phyloP scores from a whole-genome alignment of 2,888 invertebrate species.

The Melanargia galathea region DNA sequence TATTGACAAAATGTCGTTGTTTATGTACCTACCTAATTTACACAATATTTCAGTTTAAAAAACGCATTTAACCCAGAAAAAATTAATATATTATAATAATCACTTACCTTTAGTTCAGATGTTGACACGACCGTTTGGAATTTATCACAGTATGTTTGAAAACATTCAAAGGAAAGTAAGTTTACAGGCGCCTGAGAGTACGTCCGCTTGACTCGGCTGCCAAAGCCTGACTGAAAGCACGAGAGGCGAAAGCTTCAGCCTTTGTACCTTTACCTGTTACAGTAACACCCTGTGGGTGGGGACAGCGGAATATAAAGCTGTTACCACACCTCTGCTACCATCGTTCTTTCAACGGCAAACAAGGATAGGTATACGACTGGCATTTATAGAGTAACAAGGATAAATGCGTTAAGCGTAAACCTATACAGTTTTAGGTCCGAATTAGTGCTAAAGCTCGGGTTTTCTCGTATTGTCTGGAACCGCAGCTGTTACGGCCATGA shows the following conservation, averaged over 20 bases:
- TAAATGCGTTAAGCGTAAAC: neutral
- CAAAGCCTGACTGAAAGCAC: conserved; percentile 42
- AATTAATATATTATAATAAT: conserved; percentile 9
- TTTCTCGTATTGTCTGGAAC: conserved; percentile 2
- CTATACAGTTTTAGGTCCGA: neutral
- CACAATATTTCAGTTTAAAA: neutral
- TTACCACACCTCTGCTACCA: conserved; percentile 18
- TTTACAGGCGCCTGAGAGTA: conserved; percentile 12
- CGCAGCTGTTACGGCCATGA: conserved; percentile 3
- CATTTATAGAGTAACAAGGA: conserved; percentile 12
- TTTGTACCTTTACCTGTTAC: conserved; percentile 73
- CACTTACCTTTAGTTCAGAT: conserved; percentile 24
- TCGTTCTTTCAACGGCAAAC: conserved; percentile 11
- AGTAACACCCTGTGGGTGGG: conserved; percentile 42
- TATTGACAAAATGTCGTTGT: too few relatives aligned
- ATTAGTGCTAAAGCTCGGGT: neutral
- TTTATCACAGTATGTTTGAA: conserved; percentile 31
- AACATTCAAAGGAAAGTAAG: conserved; percentile 33
- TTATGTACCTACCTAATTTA: too few relatives aligned
- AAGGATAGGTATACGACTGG: conserved; percentile 15
- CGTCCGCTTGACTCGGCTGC: conserved; percentile 39
- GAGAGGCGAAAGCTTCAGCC: conserved; percentile 39
- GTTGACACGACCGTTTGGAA: conserved; percentile 5
- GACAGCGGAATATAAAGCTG: conserved; percentile 26
- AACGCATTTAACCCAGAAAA: too few relatives aligned